phyloP scores from a whole-genome alignment of 2,797 vertebrate genomes.

The Xenopus petersii region DNA sequence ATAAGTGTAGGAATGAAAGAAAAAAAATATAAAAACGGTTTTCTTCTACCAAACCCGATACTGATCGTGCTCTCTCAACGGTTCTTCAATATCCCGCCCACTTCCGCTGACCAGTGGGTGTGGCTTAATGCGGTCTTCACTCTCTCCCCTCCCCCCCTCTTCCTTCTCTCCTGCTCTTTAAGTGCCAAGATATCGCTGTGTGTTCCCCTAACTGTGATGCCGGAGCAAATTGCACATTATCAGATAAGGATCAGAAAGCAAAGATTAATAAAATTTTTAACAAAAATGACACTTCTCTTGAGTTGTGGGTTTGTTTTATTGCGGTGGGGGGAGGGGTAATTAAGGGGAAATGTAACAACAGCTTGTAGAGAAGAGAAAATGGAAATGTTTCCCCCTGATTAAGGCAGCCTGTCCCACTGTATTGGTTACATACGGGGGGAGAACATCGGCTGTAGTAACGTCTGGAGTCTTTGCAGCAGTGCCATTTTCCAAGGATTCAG shows the following conservation, averaged over 20 bases:
- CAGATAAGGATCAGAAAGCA: conserved; percentile 35
- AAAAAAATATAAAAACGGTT: conserved; percentile 7
- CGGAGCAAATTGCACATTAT: conserved; percentile 44
- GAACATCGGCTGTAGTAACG: too few species aligned
- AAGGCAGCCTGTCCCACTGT: too few species aligned
- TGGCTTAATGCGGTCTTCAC: conserved; percentile 15
- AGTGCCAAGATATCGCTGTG: conserved; percentile 50
- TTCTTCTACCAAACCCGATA: conserved; percentile 22
- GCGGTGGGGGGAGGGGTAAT: neutral
- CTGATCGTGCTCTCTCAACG: conserved; percentile 24
- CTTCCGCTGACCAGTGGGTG: neutral
- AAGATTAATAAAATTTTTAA: conserved; percentile 50
- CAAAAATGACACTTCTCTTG: conserved; percentile 14
- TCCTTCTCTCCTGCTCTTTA: conserved; percentile 38
- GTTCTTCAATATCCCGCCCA: conserved; percentile 11
- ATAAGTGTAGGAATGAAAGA: conserved; percentile 27
- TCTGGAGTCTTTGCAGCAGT: too few species aligned
- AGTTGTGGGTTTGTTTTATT: neutral
- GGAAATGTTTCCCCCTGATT: too few species aligned
- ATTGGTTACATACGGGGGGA: too few species aligned
- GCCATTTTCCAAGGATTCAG: too few species aligned
- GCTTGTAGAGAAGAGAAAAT: too few species aligned
- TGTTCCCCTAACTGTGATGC: conserved; percentile 48
- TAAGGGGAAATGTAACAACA: too few species aligned
- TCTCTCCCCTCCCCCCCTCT: neutral